Evolutionary conservation across 2,888 invertebrate genomes (phyloP).

Genomic region (Himalopsyche anomala): DNA sequence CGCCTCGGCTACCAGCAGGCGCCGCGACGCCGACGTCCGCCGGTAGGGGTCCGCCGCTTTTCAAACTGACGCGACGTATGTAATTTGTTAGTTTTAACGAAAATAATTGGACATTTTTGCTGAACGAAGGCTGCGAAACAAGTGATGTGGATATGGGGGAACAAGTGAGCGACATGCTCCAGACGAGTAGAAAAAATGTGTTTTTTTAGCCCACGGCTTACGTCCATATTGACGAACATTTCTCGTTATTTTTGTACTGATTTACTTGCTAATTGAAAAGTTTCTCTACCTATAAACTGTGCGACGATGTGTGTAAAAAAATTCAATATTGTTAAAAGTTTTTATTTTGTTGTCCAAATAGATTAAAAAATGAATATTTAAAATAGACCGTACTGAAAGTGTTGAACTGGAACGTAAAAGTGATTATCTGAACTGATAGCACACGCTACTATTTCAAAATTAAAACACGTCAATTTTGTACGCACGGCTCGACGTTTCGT

Average conservation of each 20-base stretch:
- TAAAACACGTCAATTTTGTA: conserved; percentile 58
- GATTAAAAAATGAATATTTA: neutral
- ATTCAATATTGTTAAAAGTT: too few species aligned
- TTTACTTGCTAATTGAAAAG: neutral
- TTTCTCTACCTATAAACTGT: too few species aligned
- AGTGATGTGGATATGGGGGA: conserved; percentile 23
- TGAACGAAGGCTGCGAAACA: conserved; percentile 27
- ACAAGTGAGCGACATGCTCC: conserved; percentile 31
- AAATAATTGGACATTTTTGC: conserved; percentile 63
- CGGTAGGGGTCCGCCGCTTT: neutral
- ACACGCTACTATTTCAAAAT: conserved; percentile 60
- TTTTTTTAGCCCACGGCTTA: conserved; percentile 13
- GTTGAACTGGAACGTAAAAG: neutral
- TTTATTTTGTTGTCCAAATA: neutral
- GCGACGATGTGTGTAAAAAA: too few species aligned
- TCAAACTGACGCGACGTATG: conserved; percentile 50
- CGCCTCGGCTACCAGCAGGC: conserved; percentile 28
- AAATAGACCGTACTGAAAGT: neutral
- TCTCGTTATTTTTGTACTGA: neutral
- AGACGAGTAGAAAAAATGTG: conserved; percentile 21
- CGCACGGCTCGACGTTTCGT: conserved; percentile 43
- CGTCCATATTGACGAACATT: neutral
- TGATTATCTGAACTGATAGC: conserved; percentile 50
- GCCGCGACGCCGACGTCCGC: neutral
- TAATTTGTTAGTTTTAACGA: conserved; percentile 64